These are phyloP conservation scores for Antheraea assamensis DNA, from an alignment of 2,888 invertebrate species.

Conservation along the genomic window DNA sequence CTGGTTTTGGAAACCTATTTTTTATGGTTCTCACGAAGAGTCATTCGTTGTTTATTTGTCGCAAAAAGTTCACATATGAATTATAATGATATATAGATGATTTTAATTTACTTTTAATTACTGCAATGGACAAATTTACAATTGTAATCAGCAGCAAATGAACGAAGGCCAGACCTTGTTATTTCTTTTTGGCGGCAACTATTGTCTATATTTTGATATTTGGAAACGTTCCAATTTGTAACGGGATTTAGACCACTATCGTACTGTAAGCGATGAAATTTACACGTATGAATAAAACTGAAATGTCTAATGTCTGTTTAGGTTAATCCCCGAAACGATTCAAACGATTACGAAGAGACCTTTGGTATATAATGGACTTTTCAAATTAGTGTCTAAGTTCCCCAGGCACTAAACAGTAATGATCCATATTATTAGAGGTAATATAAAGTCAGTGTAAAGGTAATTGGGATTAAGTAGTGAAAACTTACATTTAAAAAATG, in stretches of 20 bases:
- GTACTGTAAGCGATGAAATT: neutral
- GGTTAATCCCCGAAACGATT: neutral
- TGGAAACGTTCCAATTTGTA: slow-evolving; percentile 18
- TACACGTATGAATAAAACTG: neutral
- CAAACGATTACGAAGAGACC: no score
- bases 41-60: no score
- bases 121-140: neutral
- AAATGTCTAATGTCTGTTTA: neutral
- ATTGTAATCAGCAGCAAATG: slow-evolving; percentile 7
- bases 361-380: no score
- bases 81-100: neutral
- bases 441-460: no score
- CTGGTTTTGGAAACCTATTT: no score
- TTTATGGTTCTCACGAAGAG: no score
- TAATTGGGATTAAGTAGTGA: no score
- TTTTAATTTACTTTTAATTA: neutral
- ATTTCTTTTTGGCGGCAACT: neutral
- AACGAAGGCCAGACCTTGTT: neutral
- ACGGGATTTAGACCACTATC: slow-evolving; percentile 3
- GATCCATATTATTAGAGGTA: no score
- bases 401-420: no score
- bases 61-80: no score
- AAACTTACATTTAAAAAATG: no score
- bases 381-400: no score
- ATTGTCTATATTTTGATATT: slow-evolving; percentile 14